phyloP scores from a whole-genome alignment of 1,140 invertebrate genomes.

The Drosophila orosa region DNA sequence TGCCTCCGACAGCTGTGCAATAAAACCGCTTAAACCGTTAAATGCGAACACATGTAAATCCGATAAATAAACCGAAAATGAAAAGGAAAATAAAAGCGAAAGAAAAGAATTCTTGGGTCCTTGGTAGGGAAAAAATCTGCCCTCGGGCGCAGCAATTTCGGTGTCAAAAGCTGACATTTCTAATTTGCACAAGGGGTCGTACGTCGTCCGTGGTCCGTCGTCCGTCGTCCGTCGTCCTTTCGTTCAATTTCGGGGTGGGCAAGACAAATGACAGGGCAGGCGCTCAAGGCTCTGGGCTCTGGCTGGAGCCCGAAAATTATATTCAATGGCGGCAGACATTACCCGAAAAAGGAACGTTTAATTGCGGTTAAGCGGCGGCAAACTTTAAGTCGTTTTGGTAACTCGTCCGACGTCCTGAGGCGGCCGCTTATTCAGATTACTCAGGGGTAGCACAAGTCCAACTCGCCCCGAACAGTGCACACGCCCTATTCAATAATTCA shows the following conservation, averaged over 20 bases:
- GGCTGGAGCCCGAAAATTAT: conserved; percentile 58
- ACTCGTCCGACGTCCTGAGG: conserved; percentile 32
- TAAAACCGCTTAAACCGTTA: conserved; percentile 50
- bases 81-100: conserved; percentile 5
- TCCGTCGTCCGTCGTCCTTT: conserved; percentile 13
- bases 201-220: conserved; percentile 3
- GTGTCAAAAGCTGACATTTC: conserved; percentile 80
- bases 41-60: conserved; percentile 71
- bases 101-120: conserved; percentile 21
- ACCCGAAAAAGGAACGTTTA: conserved; percentile 51
- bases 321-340: conserved; percentile 56
- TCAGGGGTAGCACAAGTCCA: conserved; percentile 52
- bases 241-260: conserved; percentile 55
- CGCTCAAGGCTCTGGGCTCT: conserved; percentile 15
- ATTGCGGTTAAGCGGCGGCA: conserved; percentile 74
- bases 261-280: conserved; percentile 71
- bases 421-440: conserved; percentile 38
- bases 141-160: conserved; percentile 67
- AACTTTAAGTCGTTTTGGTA: conserved; percentile 56
- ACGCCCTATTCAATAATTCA: conserved; percentile 78
- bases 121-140: conserved; percentile 44
- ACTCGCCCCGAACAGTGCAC: conserved; percentile 41
- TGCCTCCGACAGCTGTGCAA: conserved; percentile 35
- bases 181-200: conserved; percentile 65
- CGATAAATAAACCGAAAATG: conserved; percentile 34